Evolutionary conservation across 2,797 vertebrate genomes (phyloP).

Genomic region (Coranthus polyacanthus): DNA sequence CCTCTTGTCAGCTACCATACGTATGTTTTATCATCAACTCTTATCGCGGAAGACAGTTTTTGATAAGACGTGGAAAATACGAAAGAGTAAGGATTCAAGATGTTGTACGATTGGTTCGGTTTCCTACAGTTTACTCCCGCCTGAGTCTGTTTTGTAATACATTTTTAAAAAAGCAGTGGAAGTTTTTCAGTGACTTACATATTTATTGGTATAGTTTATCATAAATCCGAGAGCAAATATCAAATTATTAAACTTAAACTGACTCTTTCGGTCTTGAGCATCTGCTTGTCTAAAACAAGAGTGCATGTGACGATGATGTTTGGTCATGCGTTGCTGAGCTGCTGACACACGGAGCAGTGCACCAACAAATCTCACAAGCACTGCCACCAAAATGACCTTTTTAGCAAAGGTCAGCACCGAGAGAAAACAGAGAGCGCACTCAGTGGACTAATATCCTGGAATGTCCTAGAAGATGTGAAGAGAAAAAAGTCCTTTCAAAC

Average conservation of each 20-base stretch:
- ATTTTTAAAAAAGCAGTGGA: no score
- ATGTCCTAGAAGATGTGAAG: slow-evolving; percentile 78
- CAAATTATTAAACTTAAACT: not conserved
- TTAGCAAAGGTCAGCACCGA: slow-evolving; percentile 70
- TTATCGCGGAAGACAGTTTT: slow-evolving; percentile 1
- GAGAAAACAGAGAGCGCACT: slow-evolving; percentile 80
- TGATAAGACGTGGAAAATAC: not conserved
- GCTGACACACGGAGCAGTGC: not conserved
- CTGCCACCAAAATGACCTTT: slow-evolving; percentile 61
- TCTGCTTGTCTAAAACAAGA: no score
- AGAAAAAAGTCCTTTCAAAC: slow-evolving; percentile 77
- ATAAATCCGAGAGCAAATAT: not conserved
- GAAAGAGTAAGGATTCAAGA: not conserved
- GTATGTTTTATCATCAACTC: slow-evolving; percentile 23
- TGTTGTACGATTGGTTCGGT: no score
- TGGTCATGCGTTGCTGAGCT: no score
- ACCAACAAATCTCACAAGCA: slow-evolving; percentile 60
- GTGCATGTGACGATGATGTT: slow-evolving; percentile 8
- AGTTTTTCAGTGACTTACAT: not conserved
- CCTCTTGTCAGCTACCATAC: slow-evolving; percentile 11
- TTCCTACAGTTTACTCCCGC: no score
- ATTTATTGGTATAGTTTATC: no score
- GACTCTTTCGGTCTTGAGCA: slow-evolving; percentile 24
- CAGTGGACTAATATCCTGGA: slow-evolving; percentile 82
- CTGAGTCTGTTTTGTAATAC: no score